Base-by-base conservation (phyloP, 2,797 vertebrate species). In the Semaprochilodus insignis region DNA sequence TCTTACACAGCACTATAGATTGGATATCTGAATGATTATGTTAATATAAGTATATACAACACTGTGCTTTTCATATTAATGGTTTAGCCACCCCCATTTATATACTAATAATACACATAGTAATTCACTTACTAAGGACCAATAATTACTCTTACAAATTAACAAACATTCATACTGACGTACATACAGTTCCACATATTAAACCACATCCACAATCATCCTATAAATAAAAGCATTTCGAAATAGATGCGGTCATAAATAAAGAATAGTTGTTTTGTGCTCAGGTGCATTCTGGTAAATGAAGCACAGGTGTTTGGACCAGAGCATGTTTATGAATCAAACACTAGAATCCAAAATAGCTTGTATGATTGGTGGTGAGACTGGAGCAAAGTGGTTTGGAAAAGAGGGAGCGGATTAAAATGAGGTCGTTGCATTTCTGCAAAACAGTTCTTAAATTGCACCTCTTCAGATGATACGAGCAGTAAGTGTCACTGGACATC, bases 231-330 rank as follows among this genome's bases (percentile, higher is more conserved):
- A 74, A 69, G 17, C 2, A 8, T 69, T 81, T 87, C 77, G 85
- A 87, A 91, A 91, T 83, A 87, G 87, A 91, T 88, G 88, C 66
- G 60, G 91, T 85, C 91, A 94, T 93, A 94, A 94, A 95, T 94
- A 91, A 94, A 48, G 55, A 70, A 57, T 40, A 60, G 82, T 83
- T 80, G 62, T 83, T 79, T 71, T 60, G 82, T 90, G 92, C 93
- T 93, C 93, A 92, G 92, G 94, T 94, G 93, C 81, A 69, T 71
- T 23, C 69, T 88, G 84, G 86, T 91, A 93, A 93, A 95, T 95
- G 92, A 91, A 94, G 91, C 91, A 78, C 94, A 95, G 94, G 94
- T 95, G 94, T 88, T 90, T 86, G 80, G 81, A 84, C 74, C 78
- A 60, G 54, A 77, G 81, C 83, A 17, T 52, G 85, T 84, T 80